Percentiles rank a stretch among this genome's conserved stretches.
Evolutionary conservation across 2,797 vertebrate genomes (phyloP).

Genomic region (Novumbra hubbsi): DNA sequence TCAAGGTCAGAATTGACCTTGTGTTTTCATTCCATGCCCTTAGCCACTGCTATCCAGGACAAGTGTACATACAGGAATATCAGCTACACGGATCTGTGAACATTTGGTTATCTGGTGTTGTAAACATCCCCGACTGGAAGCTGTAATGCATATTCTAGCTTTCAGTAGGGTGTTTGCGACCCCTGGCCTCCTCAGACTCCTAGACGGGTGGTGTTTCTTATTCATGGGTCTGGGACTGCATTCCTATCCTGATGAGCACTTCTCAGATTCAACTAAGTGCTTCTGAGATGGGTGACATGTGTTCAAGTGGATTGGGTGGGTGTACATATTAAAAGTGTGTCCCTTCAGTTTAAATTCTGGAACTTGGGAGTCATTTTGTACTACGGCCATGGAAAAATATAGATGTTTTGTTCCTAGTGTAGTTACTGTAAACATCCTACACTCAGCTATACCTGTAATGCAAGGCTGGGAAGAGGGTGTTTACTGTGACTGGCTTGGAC

Average conservation of each 20-base stretch:
- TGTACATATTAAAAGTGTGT: too few relatives aligned
- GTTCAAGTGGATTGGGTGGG: background rate
- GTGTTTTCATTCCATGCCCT: constrained; percentile 7
- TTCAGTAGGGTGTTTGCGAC: constrained; percentile 94
- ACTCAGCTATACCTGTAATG: constrained; percentile 73
- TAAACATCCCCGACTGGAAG: constrained; percentile 98
- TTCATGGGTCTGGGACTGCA: background rate
- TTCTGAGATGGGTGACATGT: background rate
- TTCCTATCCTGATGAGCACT: background rate
- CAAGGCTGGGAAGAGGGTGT: constrained; percentile 76
- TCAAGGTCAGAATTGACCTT: constrained; percentile 19
- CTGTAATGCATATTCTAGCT: constrained; percentile 76
- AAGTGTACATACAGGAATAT: background rate
- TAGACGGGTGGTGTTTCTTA: background rate
- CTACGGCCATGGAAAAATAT: background rate
- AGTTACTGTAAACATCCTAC: constrained; percentile 86
- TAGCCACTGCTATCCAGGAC: background rate
- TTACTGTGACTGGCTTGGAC: constrained; percentile 79
- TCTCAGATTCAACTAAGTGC: background rate
- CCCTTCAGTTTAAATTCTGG: too few relatives aligned
- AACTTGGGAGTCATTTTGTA: background rate
- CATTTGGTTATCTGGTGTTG: constrained; percentile 74
- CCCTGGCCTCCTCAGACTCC: constrained; percentile 60
- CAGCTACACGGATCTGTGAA: constrained; percentile 3
- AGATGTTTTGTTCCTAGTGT: background rate